Base-by-base conservation (phyloP, 2,888 invertebrate genomes). In the Drosophila rellima region DNA sequence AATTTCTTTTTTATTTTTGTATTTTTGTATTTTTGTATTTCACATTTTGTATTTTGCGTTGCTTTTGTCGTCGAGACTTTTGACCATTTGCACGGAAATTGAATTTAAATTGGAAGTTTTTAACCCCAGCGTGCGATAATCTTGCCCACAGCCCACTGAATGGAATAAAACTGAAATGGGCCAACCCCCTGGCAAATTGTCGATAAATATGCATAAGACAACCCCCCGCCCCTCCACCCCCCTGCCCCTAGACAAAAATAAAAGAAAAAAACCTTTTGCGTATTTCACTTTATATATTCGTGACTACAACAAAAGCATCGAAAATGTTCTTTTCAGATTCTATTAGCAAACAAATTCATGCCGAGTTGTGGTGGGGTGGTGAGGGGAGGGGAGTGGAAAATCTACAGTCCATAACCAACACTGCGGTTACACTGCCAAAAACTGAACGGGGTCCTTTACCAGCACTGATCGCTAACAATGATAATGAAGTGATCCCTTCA, bases 41-140 rank as follows among this genome's bases (percentile, higher is more conserved):
- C 15, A 23, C 17, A 17, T 67, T 64, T 33, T 65, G 52, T 79
- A 55, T 75, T 65, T 81, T 56, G 6, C n/a, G n/a, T n/a, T 63
- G 64, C 82, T 68, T 77, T 72, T 70, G 87, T 83, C 70, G 82
- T 54, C 72, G 76, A 86, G 90, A 86, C 90, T 89, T 90, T 90
- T 85, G 85, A 90, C 85, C 85, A 80, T 90, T 84, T 85, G 90
- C 90, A 88, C 90, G 90, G 90, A 89, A 91, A 91, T 91, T 88
- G 89, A 89, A 89, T 89, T 88, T 91, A 91, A 89, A 89, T 89
- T 89, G 89, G 78, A 90, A 80, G 89, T 80, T 90, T 90, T 90
- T 89, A 90, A 90, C 90, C 85, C 85, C 89, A 80, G 74, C 84
- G 84, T 74, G 88, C 90, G 89, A 85, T 85, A 85, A 85, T 85